Evolutionary conservation across 2,113 vertebrate species (phyloP).

Genomic region (Parotia lawesii): DNA sequence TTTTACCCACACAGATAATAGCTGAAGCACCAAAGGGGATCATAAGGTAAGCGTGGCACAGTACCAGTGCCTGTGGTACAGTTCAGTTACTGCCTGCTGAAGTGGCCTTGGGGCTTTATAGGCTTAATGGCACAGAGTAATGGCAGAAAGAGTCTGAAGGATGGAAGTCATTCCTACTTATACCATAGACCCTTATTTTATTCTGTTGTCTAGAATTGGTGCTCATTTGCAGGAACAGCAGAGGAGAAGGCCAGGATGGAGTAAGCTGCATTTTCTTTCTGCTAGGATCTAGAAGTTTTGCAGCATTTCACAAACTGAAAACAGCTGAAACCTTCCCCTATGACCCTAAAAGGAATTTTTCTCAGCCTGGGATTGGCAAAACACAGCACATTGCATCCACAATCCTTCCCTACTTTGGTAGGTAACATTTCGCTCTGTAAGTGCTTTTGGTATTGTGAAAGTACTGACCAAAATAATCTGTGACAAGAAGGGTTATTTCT

Average conservation of each 20-base stretch:
- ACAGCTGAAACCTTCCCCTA: background rate
- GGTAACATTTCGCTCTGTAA: background rate
- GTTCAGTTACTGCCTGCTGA: background rate
- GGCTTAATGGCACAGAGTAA: background rate
- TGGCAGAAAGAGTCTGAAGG: background rate
- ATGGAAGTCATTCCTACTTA: background rate
- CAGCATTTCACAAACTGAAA: background rate
- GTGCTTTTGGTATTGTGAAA: background rate
- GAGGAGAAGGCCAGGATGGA: background rate
- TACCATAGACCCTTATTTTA: background rate
- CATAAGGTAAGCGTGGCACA: accelerated
- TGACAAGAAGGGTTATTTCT: background rate
- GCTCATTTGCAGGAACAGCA: background rate
- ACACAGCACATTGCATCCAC: background rate
- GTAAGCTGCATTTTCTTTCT: background rate
- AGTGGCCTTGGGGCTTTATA: background rate
- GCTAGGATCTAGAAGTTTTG: background rate
- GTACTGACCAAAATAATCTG: background rate
- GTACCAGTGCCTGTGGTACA: background rate
- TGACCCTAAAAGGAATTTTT: background rate
- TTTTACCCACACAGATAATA: background rate
- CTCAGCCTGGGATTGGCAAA: background rate
- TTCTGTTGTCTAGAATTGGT: background rate
- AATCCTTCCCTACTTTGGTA: background rate
- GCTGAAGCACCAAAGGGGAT: background rate